A percentile compares a stretch with the other conserved stretches of the same genome.
Conservation (phyloP, 2,797 vertebrate species). For the Orientallactaga sibirica region DNA sequence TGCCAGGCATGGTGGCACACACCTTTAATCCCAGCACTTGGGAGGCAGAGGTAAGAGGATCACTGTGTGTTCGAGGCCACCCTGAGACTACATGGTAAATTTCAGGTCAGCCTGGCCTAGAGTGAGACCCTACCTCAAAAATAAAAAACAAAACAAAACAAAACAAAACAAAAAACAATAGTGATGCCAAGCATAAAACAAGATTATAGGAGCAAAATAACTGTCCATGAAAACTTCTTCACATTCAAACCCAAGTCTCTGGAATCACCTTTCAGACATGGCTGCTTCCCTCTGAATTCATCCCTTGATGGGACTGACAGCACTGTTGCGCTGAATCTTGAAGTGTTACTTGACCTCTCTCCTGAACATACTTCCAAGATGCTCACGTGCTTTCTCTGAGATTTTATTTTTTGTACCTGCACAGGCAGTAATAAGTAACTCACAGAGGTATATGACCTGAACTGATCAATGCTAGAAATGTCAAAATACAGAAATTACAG, state of each 20-base stretch:
- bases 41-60: no score
- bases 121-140: no score
- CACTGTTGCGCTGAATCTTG: neutral
- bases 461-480: neutral
- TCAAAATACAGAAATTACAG: neutral
- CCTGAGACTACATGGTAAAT: no score
- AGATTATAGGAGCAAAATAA: neutral
- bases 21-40: no score
- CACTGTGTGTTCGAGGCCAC: no score
- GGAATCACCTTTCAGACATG: neutral
- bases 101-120: no score
- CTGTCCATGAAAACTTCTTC: neutral
- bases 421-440: neutral
- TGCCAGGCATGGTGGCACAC: no score
- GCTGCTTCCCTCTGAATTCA: neutral
- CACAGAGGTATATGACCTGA: neutral
- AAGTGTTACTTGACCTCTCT: neutral
- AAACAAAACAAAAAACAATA: no score
- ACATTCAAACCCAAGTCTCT: neutral
- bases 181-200: neutral
- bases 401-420: neutral
- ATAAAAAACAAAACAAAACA: no score
- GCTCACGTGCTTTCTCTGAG: neutral
- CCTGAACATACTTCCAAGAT: neutral
- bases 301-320: neutral